phyloP scores from a whole-genome alignment of 2,888 invertebrate species.

The Zelleria hepariella region DNA sequence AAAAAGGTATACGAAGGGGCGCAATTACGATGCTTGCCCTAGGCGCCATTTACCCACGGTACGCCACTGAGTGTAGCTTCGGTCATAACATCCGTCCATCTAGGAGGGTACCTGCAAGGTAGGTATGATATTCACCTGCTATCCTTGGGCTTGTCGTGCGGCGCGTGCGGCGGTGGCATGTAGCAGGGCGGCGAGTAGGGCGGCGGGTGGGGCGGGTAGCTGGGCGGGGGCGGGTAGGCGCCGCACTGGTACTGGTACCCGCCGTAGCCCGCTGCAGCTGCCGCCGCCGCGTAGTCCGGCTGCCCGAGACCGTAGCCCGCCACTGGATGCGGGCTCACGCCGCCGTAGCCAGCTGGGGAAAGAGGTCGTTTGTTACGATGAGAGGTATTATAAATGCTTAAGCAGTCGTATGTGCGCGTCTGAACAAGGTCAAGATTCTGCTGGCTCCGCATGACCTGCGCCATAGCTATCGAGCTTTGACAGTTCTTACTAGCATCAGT shows the following conservation, averaged over 20 bases:
- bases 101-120: neutral
- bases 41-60: too few species aligned
- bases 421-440: too few species aligned
- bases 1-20: too few species aligned
- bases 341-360: conserved; percentile 77
- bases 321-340: conserved; percentile 85
- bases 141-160: conserved; percentile 84
- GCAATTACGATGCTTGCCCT: too few species aligned
- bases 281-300: conserved; percentile 85
- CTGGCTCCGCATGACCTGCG: too few species aligned
- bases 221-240: conserved; percentile 73
- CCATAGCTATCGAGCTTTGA: too few species aligned
- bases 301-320: conserved; percentile 84
- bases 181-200: conserved; percentile 88
- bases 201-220: conserved; percentile 78
- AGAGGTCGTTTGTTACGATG: too few species aligned
- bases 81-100: too few species aligned
- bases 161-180: conserved; percentile 89
- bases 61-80: too few species aligned
- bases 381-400: too few species aligned
- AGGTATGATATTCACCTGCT: conserved; percentile 73
- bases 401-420: too few species aligned
- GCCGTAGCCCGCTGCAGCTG: conserved; percentile 76
- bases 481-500: too few species aligned
- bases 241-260: conserved; percentile 71